These are phyloP conservation scores for Harlomillsia oculata DNA, from an alignment of 1,140 invertebrate species.

Conservation along the genomic window DNA sequence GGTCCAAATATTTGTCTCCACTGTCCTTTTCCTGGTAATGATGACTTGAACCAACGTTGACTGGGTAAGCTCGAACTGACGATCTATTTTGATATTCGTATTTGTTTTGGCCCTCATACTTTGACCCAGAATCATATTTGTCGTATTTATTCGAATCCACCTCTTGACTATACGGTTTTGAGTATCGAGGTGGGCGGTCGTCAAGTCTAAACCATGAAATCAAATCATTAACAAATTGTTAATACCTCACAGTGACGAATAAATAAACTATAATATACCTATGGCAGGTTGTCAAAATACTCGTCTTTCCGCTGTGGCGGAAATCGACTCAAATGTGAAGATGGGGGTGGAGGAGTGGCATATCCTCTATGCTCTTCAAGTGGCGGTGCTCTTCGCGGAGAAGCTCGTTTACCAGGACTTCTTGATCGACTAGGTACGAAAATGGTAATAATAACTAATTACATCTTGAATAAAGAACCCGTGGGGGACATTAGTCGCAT, in stretches of 20 bases:
- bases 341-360: no score
- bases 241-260: no score
- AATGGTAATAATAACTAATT: background rate
- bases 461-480: background rate
- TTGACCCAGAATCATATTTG: background rate
- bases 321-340: conserved; percentile 27
- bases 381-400: conserved; percentile 31
- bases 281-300: background rate
- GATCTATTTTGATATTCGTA: conserved; percentile 9
- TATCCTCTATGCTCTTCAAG: no score
- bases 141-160: conserved; percentile 1
- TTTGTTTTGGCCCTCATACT: background rate
- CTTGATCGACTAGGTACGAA: background rate
- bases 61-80: background rate
- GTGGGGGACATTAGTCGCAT: no score
- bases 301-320: conserved; percentile 18
- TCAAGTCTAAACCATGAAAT: no score
- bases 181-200: no score
- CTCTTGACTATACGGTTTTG: no score
- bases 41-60: background rate
- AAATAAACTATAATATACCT: no score
- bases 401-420: conserved; percentile 21
- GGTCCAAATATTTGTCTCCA: background rate
- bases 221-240: no score
- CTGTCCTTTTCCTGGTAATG: background rate